Evolutionary conservation across 2,888 invertebrate species (phyloP).

Genomic region (Chrysotoxum bicinctum): DNA sequence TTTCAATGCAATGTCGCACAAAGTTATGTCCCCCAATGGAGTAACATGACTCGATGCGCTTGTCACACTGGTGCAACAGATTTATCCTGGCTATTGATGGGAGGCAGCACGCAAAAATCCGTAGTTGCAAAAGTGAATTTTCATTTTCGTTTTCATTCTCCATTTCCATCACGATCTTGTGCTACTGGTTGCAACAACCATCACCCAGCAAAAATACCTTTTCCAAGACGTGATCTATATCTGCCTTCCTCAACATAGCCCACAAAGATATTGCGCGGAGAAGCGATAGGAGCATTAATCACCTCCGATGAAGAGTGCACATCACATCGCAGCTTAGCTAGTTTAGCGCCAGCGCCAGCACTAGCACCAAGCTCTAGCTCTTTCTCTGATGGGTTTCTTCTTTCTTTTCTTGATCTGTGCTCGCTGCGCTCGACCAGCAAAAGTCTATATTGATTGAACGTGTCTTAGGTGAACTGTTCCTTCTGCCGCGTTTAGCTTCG

Average conservation of each 20-base stretch:
- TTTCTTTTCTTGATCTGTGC: conserved; percentile 40
- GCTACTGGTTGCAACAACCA: conserved; percentile 45
- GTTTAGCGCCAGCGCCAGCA: neutral
- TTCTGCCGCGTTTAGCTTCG: conserved; percentile 58
- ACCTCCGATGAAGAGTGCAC: conserved; percentile 47
- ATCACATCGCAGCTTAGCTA: neutral
- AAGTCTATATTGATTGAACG: conserved; percentile 64
- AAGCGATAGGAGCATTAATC: conserved; percentile 64
- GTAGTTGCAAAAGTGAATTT: conserved; percentile 58
- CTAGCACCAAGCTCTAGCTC: neutral
- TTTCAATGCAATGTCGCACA: conserved; percentile 39
- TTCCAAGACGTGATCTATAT: conserved; percentile 65
- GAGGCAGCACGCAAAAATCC: conserved; percentile 47
- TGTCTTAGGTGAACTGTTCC: conserved; percentile 58
- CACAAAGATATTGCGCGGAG: conserved; percentile 25
- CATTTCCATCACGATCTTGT: conserved; percentile 62
- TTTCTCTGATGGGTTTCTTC: conserved; percentile 38
- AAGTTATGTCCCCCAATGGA: conserved; percentile 35
- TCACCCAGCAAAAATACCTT: conserved; percentile 34
- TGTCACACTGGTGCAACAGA: conserved; percentile 47
- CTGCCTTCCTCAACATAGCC: conserved; percentile 52
- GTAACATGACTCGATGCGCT: conserved; percentile 40
- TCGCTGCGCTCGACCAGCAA: conserved; percentile 12
- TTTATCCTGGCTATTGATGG: conserved; percentile 29
- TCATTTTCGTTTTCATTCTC: conserved; percentile 55